Evolutionary conservation across 53 echinoderm and acorn worm genomes (phyloP).

Genomic region (Zoroaster sp.): DNA sequence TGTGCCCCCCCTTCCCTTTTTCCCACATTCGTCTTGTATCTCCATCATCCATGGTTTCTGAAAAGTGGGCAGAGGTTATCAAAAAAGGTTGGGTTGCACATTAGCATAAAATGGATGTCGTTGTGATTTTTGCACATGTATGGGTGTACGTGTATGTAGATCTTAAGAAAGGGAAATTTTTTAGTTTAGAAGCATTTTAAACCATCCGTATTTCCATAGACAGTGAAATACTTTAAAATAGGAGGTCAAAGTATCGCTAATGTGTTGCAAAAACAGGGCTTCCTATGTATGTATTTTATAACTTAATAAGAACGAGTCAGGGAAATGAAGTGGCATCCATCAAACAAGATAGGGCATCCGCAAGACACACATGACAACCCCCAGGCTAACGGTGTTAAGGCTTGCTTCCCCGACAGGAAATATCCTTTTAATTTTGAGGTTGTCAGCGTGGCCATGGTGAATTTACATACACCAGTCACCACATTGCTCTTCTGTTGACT

Average conservation of each 20-base stretch:
- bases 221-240: no score
- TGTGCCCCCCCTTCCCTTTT: no score
- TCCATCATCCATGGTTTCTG: no score
- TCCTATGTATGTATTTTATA: background rate
- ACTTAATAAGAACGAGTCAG: background rate
- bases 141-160: no score
- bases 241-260: background rate
- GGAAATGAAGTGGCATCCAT: background rate
- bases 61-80: no score
- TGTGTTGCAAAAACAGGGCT: background rate
- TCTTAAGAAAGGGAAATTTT: no score
- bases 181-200: no score
- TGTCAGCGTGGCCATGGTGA: background rate
- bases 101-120: no score
- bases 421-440: slow-evolving; percentile 27
- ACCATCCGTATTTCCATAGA: no score
- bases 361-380: background rate
- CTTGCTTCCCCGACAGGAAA: background rate
- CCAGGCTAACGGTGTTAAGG: background rate
- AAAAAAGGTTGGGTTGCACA: no score
- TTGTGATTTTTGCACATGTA: no score
- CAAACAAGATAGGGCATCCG: background rate
- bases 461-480: slow-evolving; percentile 15
- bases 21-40: no score
- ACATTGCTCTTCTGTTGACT: background rate